phyloP scores from a whole-genome alignment of 2,113 vertebrate species.

The Callocephalon fimbriatum region DNA sequence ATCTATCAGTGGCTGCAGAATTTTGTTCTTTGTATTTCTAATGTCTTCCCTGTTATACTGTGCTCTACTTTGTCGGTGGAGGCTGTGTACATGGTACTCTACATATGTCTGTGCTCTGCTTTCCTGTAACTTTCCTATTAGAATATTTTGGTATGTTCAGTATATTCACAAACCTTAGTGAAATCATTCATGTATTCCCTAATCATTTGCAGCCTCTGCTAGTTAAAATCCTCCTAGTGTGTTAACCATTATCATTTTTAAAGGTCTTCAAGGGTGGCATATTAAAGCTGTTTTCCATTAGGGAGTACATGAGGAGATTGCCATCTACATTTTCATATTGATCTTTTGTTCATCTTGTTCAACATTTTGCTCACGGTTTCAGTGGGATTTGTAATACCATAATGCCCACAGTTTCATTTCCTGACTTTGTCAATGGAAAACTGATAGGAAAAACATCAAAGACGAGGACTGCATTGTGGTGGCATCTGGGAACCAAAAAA shows the following conservation, averaged over 20 bases:
- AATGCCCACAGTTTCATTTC: not conserved
- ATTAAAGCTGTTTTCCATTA: not conserved
- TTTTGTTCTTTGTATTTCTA: not conserved
- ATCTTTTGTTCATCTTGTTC: not conserved
- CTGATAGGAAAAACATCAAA: not conserved
- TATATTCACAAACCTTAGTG: not conserved
- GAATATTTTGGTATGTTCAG: not conserved
- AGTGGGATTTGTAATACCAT: not conserved
- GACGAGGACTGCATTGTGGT: not conserved
- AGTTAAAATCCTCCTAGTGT: not conserved
- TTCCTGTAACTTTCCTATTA: not conserved
- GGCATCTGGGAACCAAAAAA: not conserved
- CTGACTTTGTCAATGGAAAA: not conserved
- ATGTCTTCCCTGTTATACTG: not conserved
- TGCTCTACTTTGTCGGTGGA: not conserved
- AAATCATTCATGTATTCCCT: not conserved
- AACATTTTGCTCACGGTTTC: not conserved
- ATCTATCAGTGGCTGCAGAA: not conserved
- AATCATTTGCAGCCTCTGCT: not conserved
- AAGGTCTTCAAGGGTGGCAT: not conserved
- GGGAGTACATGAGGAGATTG: not conserved
- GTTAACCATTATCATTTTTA: not conserved
- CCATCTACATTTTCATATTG: not conserved
- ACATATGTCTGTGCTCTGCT: not conserved
- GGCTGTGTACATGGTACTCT: fast-evolving